Conservation (phyloP, 2,888 invertebrate species). For the Chrysolina oricalcia region DNA sequence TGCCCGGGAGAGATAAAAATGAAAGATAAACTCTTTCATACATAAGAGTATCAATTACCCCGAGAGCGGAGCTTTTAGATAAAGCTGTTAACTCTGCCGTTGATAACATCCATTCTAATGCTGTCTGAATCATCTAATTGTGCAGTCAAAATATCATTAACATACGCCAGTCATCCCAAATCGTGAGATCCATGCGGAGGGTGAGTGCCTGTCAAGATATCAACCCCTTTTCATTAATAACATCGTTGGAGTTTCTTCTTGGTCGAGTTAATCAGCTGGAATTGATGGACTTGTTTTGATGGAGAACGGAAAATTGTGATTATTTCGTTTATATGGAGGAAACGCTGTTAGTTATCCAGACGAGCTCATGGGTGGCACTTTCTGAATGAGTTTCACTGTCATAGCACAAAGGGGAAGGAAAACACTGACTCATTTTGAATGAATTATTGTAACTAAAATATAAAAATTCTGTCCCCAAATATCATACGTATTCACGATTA, state of each 20-base stretch:
- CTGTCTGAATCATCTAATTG: conserved; percentile 46
- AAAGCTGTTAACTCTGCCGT: conserved; percentile 35
- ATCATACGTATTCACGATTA: too few species aligned
- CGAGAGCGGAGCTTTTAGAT: conserved; percentile 32
- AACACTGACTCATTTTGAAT: neutral
- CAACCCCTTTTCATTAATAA: conserved; percentile 47
- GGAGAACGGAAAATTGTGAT: conserved; percentile 34
- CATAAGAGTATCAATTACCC: conserved; percentile 37
- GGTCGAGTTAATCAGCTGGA: conserved; percentile 29
- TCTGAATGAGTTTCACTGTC: neutral
- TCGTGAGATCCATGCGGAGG: conserved; percentile 35
- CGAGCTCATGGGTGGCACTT: neutral
- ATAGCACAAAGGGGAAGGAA: neutral
- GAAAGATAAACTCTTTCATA: conserved; percentile 33
- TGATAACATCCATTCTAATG: conserved; percentile 25
- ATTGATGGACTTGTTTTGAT: conserved; percentile 36
- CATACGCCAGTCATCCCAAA: conserved; percentile 53
- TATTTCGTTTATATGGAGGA: conserved; percentile 20
- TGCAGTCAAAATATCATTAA: conserved; percentile 49
- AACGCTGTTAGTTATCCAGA: neutral
- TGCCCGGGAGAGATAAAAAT: conserved; percentile 31
- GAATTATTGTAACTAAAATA: too few species aligned
- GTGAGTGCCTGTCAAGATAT: conserved; percentile 50
- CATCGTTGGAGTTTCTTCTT: conserved; percentile 33
- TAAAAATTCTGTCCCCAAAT: too few species aligned